These are phyloP conservation scores for Rhizomys pruinosus DNA, from an alignment of 2,113 vertebrate genomes.

Conservation along the genomic window DNA sequence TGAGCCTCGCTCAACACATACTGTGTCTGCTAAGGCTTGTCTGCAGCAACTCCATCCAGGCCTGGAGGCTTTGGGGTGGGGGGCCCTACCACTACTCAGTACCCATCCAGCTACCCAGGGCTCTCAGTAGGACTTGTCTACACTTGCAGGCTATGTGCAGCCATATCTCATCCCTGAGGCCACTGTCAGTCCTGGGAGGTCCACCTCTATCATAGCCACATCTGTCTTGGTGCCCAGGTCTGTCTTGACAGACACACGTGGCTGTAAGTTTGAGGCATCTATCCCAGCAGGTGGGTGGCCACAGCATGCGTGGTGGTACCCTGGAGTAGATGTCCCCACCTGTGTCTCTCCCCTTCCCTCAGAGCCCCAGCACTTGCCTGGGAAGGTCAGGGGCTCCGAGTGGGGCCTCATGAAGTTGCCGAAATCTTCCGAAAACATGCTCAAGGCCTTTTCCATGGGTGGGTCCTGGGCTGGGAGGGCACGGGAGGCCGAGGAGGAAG, in stretches of 20 bases:
- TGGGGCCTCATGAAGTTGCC: slow-evolving; percentile 93
- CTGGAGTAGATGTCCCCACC: not conserved
- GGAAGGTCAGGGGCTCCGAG: slow-evolving; percentile 89
- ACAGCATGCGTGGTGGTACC: accelerated
- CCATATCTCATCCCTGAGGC: not conserved
- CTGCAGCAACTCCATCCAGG: no score
- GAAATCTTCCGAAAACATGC: slow-evolving; percentile 92
- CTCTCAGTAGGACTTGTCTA: not conserved
- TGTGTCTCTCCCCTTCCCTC: accelerated
- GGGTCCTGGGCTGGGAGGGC: slow-evolving; percentile 86
- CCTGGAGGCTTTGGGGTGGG: not conserved
- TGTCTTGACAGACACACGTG: not conserved
- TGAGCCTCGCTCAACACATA: no score
- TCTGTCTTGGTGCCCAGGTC: not conserved
- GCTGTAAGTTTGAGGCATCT: not conserved
- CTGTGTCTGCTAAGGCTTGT: not conserved
- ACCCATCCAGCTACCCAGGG: not conserved
- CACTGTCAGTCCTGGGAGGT: not conserved
- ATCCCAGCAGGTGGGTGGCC: not conserved
- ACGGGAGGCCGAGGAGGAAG: slow-evolving; percentile 72
- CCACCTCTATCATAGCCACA: not conserved
- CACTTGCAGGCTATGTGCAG: no score
- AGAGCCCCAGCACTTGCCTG: slow-evolving; percentile 86
- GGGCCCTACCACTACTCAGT: not conserved
- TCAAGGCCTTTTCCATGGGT: slow-evolving; percentile 94